Conservation (phyloP, 2,797 vertebrate species). For the Rhinatrema bivittatum region DNA sequence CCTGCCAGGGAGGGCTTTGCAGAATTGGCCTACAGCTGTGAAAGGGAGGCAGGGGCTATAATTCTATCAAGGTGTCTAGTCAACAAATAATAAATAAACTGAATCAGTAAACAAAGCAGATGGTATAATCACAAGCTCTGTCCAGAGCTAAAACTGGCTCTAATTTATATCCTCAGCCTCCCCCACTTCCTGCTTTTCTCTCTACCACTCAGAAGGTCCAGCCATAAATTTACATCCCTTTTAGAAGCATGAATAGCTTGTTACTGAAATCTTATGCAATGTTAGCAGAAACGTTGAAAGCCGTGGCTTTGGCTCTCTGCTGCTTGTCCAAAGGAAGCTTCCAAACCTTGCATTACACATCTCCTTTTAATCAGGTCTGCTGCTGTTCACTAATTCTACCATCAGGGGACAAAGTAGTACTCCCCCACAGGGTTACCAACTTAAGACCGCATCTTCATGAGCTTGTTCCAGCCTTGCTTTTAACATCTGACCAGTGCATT, state of each 20-base stretch:
- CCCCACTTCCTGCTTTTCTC: no score
- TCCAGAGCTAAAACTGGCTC: neutral
- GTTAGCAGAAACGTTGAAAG: neutral
- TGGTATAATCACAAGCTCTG: constrained; percentile 16
- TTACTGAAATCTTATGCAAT: neutral
- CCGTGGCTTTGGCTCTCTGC: neutral
- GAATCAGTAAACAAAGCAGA: constrained; percentile 21
- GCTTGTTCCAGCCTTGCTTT: no score
- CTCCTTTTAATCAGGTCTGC: rapidly evolving
- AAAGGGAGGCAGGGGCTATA: no score
- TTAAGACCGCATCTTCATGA: no score
- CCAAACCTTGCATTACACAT: neutral
- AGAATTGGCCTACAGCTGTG: neutral
- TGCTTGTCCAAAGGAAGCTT: no score
- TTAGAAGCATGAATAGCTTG: rapidly evolving
- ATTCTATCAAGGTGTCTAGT: constrained; percentile 19
- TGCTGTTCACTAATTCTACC: neutral
- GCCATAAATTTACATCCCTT: constrained; percentile 6
- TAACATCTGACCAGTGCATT: no score
- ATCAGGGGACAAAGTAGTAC: neutral
- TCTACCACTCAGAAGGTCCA: neutral
- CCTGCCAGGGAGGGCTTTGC: constrained; percentile 23
- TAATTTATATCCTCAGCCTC: constrained; percentile 11
- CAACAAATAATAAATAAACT: constrained; percentile 39
- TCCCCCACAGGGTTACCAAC: neutral